phyloP scores from a whole-genome alignment of 2,888 invertebrate species.

The Caenorhabditis plicata region DNA sequence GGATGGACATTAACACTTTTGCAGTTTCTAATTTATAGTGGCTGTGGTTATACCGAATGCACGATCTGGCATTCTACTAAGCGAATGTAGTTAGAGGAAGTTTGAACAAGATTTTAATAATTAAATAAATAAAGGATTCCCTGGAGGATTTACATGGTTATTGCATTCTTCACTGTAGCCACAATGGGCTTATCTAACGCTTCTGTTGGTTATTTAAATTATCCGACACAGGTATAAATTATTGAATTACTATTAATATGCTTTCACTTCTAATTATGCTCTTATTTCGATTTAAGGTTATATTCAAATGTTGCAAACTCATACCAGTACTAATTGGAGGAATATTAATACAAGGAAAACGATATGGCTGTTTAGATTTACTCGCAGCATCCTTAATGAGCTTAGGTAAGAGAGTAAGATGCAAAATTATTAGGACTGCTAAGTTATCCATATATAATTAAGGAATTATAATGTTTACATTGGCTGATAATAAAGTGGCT shows the following conservation, averaged over 20 bases:
- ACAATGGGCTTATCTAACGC: slow-evolving; percentile 96
- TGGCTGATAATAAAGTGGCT: slow-evolving; percentile 75
- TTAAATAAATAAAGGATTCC: slow-evolving; percentile 75
- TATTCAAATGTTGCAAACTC: slow-evolving; percentile 95
- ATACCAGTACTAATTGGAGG: slow-evolving; percentile 93
- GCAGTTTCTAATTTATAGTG: slow-evolving; percentile 83
- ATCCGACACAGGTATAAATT: slow-evolving; percentile 76
- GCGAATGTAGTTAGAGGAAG: slow-evolving; percentile 69
- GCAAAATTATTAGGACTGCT: background rate
- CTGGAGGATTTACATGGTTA: slow-evolving; percentile 76
- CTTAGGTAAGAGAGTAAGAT: slow-evolving; percentile 35
- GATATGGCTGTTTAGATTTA: slow-evolving; percentile 50
- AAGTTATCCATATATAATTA: background rate
- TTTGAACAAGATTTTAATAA: background rate
- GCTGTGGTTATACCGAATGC: slow-evolving; percentile 80
- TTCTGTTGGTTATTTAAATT: slow-evolving; percentile 89
- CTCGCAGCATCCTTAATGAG: slow-evolving; percentile 60
- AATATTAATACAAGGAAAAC: slow-evolving; percentile 78
- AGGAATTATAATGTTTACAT: slow-evolving; percentile 78
- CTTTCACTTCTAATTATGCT: too few species aligned
- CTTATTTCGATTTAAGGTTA: slow-evolving; percentile 72
- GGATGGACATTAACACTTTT: slow-evolving; percentile 89
- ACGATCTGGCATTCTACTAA: slow-evolving; percentile 69
- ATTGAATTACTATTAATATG: background rate
- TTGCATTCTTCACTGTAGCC: slow-evolving; percentile 85